A percentile compares a stretch with the other conserved stretches of the same genome.
Evolutionary conservation across 1,140 invertebrate species (phyloP).

Genomic region (Telenomus remus): DNA sequence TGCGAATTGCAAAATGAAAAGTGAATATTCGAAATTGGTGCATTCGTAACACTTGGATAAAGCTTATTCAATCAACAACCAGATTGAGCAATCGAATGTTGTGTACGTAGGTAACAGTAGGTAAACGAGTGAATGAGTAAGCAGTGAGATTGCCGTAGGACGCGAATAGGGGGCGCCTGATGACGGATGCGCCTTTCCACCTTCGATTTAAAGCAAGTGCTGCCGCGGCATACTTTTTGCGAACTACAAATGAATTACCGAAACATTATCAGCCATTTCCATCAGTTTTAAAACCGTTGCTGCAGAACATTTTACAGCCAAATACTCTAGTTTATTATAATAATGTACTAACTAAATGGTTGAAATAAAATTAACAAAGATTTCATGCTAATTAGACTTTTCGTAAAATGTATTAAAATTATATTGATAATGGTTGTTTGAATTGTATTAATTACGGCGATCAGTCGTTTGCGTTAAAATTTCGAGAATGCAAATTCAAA

Average conservation of each 20-base stretch:
- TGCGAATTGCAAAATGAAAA: too few species aligned
- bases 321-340: too few species aligned
- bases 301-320: too few species aligned
- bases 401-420: too few species aligned
- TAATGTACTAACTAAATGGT: too few species aligned
- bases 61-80: slow-evolving; percentile 48
- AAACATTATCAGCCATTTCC: slow-evolving; percentile 38
- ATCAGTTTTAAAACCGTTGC: slow-evolving; percentile 16
- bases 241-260: slow-evolving; percentile 45
- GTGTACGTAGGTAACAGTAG: slow-evolving; percentile 64
- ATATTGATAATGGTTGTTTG: too few species aligned
- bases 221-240: slow-evolving; percentile 46
- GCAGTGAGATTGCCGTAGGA: slow-evolving; percentile 47
- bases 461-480: too few species aligned
- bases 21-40: slow-evolving; percentile 28
- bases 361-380: too few species aligned
- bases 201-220: slow-evolving; percentile 56
- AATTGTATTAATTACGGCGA: too few species aligned
- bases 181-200: slow-evolving; percentile 41
- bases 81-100: slow-evolving; percentile 58
- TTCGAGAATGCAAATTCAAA: too few species aligned
- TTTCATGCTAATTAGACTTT: too few species aligned
- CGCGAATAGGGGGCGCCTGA: slow-evolving; percentile 61
- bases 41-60: slow-evolving; percentile 39
- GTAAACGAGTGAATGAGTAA: slow-evolving; percentile 60